Conservation (phyloP, 2,113 vertebrate species). For the Coreoperca whiteheadi region DNA sequence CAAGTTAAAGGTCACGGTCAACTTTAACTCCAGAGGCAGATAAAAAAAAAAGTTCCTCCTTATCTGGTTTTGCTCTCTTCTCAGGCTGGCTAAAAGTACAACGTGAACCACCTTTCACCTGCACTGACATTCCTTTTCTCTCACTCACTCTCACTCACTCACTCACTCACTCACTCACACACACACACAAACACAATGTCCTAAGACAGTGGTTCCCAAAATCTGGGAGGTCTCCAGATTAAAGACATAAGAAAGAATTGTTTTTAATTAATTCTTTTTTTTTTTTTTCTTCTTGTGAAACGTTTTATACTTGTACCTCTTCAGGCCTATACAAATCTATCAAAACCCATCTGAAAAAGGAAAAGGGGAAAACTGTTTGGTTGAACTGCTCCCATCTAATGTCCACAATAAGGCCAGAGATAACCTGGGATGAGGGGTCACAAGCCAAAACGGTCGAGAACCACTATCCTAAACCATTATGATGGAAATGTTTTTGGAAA, state of each 20-base stretch:
- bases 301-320: background rate
- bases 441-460: background rate
- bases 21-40: background rate
- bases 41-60: background rate
- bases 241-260: background rate
- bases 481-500: background rate
- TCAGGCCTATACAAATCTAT: background rate
- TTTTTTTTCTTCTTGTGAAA: background rate
- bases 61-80: background rate
- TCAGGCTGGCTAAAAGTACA: background rate
- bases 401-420: background rate
- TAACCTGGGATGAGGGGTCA: background rate
- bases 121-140: background rate
- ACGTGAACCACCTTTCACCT: background rate
- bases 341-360: background rate
- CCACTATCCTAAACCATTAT: too few species aligned
- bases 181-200: background rate
- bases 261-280: background rate
- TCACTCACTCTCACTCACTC: background rate
- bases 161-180: background rate
- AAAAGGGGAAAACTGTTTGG: background rate
- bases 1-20: background rate
- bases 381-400: background rate
- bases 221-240: background rate
- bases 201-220: background rate